Conservation (phyloP, 2,797 vertebrate genomes). For the Pangasius krempfi region DNA sequence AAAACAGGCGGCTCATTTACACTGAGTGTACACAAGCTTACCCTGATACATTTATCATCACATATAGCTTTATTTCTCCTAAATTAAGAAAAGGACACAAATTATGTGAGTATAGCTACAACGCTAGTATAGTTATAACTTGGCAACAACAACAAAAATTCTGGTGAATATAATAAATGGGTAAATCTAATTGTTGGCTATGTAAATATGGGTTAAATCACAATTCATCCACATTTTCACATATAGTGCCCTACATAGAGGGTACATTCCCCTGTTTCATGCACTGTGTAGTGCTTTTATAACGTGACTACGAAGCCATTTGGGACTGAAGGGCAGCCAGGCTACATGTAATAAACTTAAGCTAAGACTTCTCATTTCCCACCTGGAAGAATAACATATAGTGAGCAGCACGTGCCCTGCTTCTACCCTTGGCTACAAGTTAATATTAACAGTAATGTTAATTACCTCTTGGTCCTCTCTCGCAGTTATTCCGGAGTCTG, state of each 20-base stretch:
- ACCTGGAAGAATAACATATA: neutral
- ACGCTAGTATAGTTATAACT: neutral
- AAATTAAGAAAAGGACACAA: neutral
- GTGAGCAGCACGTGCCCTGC: neutral
- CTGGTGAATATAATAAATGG: neutral
- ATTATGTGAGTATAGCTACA: neutral
- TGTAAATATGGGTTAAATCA: neutral
- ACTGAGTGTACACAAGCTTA: neutral
- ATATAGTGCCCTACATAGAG: neutral
- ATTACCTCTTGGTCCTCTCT: constrained; percentile 65
- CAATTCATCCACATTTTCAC: neutral
- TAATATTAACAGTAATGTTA: neutral
- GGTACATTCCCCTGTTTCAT: neutral
- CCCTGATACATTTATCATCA: neutral
- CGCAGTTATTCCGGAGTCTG: constrained; percentile 47
- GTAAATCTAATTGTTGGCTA: neutral
- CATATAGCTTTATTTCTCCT: neutral
- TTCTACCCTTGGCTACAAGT: neutral
- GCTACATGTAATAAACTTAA: no score
- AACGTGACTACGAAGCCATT: neutral
- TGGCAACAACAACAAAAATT: neutral
- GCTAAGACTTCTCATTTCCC: neutral
- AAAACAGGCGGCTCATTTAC: neutral
- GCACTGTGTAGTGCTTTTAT: neutral
- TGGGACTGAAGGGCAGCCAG: neutral